Evolutionary conservation across 2,888 invertebrate genomes (phyloP).

Genomic region (Chymomyza fuscimana): DNA sequence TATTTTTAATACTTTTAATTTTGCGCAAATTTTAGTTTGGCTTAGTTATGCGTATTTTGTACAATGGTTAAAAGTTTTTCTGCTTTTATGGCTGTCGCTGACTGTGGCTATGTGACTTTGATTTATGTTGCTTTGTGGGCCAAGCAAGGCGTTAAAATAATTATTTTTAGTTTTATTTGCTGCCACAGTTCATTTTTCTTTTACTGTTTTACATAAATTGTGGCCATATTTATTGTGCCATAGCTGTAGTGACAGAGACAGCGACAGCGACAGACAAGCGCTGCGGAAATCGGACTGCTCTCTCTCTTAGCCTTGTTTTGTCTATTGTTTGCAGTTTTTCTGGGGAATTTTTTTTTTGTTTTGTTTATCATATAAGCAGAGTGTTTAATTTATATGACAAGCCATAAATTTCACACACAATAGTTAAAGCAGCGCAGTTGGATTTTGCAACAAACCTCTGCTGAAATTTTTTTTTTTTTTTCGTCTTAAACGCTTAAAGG

Average conservation of each 20-base stretch:
- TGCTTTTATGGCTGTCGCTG: not conserved
- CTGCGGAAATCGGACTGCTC: conserved; percentile 15
- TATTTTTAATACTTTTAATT: not conserved
- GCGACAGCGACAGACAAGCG: no score
- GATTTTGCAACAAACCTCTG: conserved; percentile 13
- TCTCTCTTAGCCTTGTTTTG: conserved; percentile 16
- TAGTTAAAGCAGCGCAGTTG: not conserved
- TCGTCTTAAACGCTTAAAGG: not conserved
- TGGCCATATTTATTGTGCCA: conserved; percentile 10
- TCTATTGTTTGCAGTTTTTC: conserved; percentile 14
- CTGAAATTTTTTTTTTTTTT: conserved; percentile 6
- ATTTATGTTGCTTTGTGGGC: not conserved
- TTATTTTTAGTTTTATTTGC: conserved; percentile 4
- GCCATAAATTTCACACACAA: conserved; percentile 51
- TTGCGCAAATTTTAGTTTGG: not conserved
- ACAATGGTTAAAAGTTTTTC: not conserved
- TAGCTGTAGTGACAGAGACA: no score
- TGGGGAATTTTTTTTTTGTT: conserved; percentile 21
- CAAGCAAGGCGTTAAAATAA: conserved; percentile 2
- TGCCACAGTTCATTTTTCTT: not conserved
- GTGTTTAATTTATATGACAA: conserved; percentile 63
- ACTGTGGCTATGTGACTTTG: not conserved
- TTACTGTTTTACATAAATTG: conserved; percentile 24
- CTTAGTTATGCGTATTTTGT: not conserved
- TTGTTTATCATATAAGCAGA: conserved; percentile 54